Conservation (phyloP, 2,797 vertebrate genomes). For the Leucoraja ocellata region DNA sequence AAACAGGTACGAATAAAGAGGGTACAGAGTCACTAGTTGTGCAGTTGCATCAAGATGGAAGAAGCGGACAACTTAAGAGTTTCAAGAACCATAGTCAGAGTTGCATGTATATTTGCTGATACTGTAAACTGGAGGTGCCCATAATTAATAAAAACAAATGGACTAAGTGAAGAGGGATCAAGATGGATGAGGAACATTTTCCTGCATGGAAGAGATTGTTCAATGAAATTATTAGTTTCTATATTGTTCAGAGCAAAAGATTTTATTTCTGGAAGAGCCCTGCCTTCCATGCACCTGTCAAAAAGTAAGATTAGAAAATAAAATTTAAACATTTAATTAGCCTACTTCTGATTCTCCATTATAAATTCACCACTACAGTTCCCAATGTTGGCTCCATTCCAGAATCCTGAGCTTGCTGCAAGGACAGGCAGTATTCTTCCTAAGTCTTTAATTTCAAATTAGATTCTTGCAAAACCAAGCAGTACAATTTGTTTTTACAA, state of each 20-base stretch:
- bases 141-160: not conserved
- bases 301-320: not conserved
- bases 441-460: not conserved
- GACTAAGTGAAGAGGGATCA: not conserved
- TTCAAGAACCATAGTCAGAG: not conserved
- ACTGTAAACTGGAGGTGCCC: not conserved
- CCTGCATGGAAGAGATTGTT: not conserved
- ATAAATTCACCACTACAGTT: not conserved
- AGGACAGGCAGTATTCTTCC: not conserved
- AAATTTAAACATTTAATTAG: constrained; percentile 18
- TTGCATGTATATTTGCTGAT: not conserved
- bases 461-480: not conserved
- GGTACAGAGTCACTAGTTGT: not conserved
- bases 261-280: not conserved
- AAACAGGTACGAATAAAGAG: not conserved
- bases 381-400: not conserved
- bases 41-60: not conserved
- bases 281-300: not conserved
- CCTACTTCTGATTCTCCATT: not conserved
- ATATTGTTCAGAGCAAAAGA: not conserved
- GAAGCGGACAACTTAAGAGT: not conserved
- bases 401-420: not conserved
- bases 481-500: too few species aligned
- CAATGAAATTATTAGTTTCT: not conserved
- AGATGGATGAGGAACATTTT: not conserved